Evolutionary conservation across 2,797 vertebrate genomes (phyloP).

Genomic region (Lepus townsendii): DNA sequence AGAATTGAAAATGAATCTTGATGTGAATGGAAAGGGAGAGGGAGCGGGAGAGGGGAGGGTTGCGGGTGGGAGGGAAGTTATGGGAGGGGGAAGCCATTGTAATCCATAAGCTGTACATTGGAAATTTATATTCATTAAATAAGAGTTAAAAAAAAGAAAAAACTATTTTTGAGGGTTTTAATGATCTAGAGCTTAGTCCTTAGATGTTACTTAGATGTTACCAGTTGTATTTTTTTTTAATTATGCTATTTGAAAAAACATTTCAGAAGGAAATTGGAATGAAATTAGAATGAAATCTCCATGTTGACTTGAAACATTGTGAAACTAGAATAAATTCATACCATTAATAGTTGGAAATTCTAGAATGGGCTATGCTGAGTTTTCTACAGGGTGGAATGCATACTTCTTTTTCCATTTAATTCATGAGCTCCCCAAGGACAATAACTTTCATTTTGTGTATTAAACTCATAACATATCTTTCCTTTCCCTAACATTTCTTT

Average conservation of each 20-base stretch:
- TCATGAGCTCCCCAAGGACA: not conserved
- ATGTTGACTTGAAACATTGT: not conserved
- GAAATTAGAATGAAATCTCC: not conserved
- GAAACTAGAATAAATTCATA: constrained; percentile 7
- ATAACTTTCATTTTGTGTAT: not conserved
- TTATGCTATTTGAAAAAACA: not conserved
- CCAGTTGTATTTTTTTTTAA: constrained; percentile 42
- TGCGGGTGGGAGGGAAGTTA: too few species aligned
- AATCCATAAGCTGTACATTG: too few species aligned
- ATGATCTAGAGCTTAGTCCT: not conserved
- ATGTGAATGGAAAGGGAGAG: too few species aligned
- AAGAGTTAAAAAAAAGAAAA: too few species aligned
- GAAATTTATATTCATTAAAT: too few species aligned
- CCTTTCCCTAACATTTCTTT: not conserved
- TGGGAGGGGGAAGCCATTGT: too few species aligned
- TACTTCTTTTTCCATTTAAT: constrained; percentile 31
- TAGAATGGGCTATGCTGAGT: not conserved
- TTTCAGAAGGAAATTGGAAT: not conserved
- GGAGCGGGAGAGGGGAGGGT: too few species aligned
- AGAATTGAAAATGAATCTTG: too few species aligned
- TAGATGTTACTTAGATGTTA: not conserved
- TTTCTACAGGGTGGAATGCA: not conserved
- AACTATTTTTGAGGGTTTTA: not conserved
- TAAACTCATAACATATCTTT: not conserved
- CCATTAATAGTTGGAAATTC: not conserved